Evolutionary conservation across 37 sponge, comb jelly and placozoan genomes (phyloP), one percentile per base, ranked within the genome.

Genomic region (Amphimedon queenslandica): DNA sequence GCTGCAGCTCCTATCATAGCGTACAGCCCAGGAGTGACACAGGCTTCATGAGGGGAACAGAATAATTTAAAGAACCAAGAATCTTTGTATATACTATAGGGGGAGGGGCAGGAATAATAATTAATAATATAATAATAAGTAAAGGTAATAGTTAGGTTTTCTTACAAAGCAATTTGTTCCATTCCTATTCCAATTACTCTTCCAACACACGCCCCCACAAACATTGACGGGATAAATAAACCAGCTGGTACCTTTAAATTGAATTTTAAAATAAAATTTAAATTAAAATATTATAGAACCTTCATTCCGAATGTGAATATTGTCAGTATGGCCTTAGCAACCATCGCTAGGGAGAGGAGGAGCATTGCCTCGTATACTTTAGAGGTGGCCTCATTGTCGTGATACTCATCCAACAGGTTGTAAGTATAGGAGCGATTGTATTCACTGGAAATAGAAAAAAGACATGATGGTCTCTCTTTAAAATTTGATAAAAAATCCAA

Each of bases 1-100:
- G 99, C 99, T 4, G 95, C 99, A 16, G 99, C 94, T 29, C 99
- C 99, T n/a, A 97, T 94, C 95, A 97, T 97, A 40, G 99, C 94
- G 61, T 97, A 97, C 41, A 97, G 92, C 10, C 99, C 99, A 28
- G 99, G 95, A 31, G 86, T 86, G 43, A 94, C 87, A 75, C 99
- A 97, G 10, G 85, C 74, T 40, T 84, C 73, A 51, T 82, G 83
- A 28, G 84, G 71, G 13, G 88, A 82, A 53, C 99, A 97, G 66
- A 92, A 88, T 37, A 85, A 37, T 24, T 55, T 58, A 34, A 97
- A 70, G 74, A 94, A 90, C 1, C 6, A 37, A 25, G 77, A 70
- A 21, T 92, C 87, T 58, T 80, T 77, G 73, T 81, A 80, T 0
- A 67, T 72, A 70, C 90, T 89, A 61, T 0, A 57, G 55, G 40